phyloP scores from a whole-genome alignment of 92 coral and sea anemone genomes.

The Epizoanthus fatuus region DNA sequence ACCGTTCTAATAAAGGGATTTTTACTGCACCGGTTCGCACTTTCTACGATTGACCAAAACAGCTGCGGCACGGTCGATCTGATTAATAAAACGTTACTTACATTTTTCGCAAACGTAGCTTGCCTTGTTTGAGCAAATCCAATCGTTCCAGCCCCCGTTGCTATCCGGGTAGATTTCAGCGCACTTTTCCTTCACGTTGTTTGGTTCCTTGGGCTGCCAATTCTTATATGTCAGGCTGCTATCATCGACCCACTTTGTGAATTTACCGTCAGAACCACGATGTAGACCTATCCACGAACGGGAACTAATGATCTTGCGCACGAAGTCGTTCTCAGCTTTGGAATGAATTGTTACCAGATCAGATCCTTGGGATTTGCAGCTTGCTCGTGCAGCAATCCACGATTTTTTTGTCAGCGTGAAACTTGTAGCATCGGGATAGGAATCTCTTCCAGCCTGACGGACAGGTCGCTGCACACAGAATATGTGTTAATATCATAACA shows the following conservation, averaged over 20 bases:
- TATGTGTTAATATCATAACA: not conserved
- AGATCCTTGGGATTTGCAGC: not conserved
- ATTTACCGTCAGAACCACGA: not conserved
- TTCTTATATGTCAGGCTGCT: not conserved
- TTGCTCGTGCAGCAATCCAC: not conserved
- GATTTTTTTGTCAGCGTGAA: not conserved
- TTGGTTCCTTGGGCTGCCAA: not conserved
- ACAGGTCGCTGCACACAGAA: slow-evolving; percentile 2
- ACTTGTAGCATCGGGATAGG: slow-evolving; percentile 5
- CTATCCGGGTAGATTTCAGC: not conserved
- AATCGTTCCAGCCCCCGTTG: not conserved
- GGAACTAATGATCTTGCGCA: not conserved
- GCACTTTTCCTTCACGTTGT: not conserved
- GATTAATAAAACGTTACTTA: not conserved
- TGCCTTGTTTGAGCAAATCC: not conserved
- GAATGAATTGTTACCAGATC: slow-evolving; percentile 5
- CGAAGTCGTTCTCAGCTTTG: not conserved
- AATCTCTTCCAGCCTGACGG: not conserved
- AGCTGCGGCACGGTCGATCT: not conserved
- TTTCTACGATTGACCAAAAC: not conserved
- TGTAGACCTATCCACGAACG: not conserved
- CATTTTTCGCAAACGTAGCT: too few species aligned
- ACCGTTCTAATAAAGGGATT: not conserved
- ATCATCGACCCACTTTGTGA: not conserved
- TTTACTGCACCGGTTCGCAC: not conserved